phyloP scores from a whole-genome alignment of 2,797 vertebrate species.

The Enteromius unitaeniatus region DNA sequence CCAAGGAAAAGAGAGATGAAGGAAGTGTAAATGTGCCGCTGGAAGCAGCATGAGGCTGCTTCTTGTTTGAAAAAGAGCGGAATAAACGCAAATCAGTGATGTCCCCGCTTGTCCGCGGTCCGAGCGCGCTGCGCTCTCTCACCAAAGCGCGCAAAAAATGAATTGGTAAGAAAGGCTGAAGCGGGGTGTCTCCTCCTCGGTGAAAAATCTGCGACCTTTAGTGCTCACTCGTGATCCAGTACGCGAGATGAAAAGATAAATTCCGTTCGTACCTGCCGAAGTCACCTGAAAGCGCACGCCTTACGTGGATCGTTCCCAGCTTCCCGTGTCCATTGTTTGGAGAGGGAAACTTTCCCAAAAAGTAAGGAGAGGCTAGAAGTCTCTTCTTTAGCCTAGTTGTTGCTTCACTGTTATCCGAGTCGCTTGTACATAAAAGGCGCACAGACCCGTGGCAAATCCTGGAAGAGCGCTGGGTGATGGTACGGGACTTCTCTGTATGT shows the following conservation, averaged over 20 bases:
- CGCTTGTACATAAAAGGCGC: constrained; percentile 12
- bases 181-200: constrained; percentile 53
- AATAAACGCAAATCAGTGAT: constrained; percentile 42
- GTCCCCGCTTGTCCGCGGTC: constrained; percentile 43
- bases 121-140: constrained; percentile 52
- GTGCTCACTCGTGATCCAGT: constrained; percentile 63
- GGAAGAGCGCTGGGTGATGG: constrained; percentile 55
- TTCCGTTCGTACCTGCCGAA: constrained; percentile 76
- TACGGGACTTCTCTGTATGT: constrained; percentile 71
- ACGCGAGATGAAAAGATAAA: constrained; percentile 64
- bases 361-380: constrained; percentile 51
- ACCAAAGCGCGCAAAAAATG: constrained; percentile 67
- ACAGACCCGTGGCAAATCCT: constrained; percentile 29
- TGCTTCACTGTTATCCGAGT: constrained; percentile 49
- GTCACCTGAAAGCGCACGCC: constrained; percentile 72
- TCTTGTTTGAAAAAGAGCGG: constrained; percentile 69
- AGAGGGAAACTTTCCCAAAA: constrained; percentile 37
- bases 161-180: constrained; percentile 47
- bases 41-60: constrained; percentile 81
- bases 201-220: constrained; percentile 66
- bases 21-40: constrained; percentile 70
- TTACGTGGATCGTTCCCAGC: constrained; percentile 75
- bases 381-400: constrained; percentile 34
- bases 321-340: constrained; percentile 57
- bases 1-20: constrained; percentile 72